phyloP scores from a whole-genome alignment of 2,113 vertebrate genomes.

The Cynopterus brachyotis region DNA sequence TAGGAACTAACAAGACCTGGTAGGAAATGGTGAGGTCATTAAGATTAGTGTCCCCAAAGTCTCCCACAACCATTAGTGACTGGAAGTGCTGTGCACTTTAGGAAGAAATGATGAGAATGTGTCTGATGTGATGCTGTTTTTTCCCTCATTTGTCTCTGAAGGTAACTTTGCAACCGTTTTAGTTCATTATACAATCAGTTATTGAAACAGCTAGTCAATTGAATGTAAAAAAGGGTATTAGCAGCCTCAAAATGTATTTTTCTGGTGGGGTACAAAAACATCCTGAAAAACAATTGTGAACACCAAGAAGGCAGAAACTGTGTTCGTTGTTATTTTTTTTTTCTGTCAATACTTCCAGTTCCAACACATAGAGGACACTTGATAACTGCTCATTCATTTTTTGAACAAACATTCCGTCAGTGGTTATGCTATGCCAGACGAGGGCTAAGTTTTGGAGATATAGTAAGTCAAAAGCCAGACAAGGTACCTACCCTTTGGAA shows the following conservation, averaged over 20 bases:
- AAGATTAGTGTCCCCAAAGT: slow-evolving; percentile 55
- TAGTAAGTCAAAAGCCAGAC: background rate
- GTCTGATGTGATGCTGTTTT: background rate
- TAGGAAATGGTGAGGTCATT: slow-evolving; percentile 62
- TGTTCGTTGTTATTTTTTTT: too few species aligned
- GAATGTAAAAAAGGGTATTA: slow-evolving; percentile 9
- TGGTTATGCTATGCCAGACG: background rate
- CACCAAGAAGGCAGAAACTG: background rate
- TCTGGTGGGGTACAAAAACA: background rate
- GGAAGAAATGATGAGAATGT: slow-evolving; percentile 38
- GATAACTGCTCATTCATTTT: background rate
- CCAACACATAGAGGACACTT: background rate
- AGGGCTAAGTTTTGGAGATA: background rate
- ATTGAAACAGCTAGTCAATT: background rate
- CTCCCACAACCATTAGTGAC: slow-evolving; percentile 52
- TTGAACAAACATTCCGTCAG: background rate
- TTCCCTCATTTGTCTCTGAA: slow-evolving; percentile 31
- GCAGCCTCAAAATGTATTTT: background rate
- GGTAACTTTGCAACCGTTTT: slow-evolving; percentile 29
- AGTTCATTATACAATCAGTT: background rate
- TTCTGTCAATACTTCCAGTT: background rate
- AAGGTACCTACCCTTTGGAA: background rate
- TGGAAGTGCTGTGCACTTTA: slow-evolving; percentile 29
- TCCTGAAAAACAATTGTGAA: background rate
- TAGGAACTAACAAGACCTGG: slow-evolving; percentile 66